A percentile compares a stretch with the other conserved stretches of the same genome.
These are phyloP conservation scores for Melikaiella ostensackeni DNA, from an alignment of 2,888 invertebrate genomes.

Conservation along the genomic window DNA sequence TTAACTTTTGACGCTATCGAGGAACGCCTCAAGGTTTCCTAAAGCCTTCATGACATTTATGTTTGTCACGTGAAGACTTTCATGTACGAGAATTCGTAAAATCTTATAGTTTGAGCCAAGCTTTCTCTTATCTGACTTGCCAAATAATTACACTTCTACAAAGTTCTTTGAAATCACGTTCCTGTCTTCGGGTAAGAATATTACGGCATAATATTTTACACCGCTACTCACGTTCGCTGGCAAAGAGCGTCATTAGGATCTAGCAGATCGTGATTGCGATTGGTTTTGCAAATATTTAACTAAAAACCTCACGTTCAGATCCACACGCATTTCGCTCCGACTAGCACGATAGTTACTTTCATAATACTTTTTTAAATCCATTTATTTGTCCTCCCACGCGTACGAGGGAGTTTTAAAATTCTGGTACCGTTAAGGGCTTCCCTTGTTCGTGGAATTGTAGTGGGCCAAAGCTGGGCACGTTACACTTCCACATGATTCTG, in stretches of 20 bases:
- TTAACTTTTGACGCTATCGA: slow-evolving; percentile 2
- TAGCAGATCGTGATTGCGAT: not conserved
- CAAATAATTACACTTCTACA: not conserved
- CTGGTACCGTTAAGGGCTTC: slow-evolving; percentile 12
- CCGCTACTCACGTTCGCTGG: not conserved
- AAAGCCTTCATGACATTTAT: slow-evolving; percentile 3
- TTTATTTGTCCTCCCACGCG: slow-evolving; percentile 9
- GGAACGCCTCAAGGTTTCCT: not conserved
- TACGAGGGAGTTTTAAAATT: slow-evolving; percentile 28
- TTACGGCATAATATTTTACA: not conserved
- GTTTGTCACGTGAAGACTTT: not conserved
- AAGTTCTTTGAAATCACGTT: not conserved
- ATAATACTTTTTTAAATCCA: slow-evolving; percentile 17
- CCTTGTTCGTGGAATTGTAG: slow-evolving; percentile 15
- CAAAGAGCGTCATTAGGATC: not conserved
- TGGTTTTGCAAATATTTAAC: not conserved
- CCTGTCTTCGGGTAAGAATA: not conserved
- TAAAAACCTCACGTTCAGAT: not conserved
- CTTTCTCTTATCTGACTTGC: not conserved
- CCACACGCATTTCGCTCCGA: not conserved
- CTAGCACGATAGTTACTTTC: not conserved
- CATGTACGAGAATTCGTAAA: not conserved
- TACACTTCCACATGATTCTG: not conserved
- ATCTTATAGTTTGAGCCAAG: not conserved
- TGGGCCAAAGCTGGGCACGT: not conserved